phyloP scores from a whole-genome alignment of 2,888 invertebrate species.

The Syrphus vitripennis region DNA sequence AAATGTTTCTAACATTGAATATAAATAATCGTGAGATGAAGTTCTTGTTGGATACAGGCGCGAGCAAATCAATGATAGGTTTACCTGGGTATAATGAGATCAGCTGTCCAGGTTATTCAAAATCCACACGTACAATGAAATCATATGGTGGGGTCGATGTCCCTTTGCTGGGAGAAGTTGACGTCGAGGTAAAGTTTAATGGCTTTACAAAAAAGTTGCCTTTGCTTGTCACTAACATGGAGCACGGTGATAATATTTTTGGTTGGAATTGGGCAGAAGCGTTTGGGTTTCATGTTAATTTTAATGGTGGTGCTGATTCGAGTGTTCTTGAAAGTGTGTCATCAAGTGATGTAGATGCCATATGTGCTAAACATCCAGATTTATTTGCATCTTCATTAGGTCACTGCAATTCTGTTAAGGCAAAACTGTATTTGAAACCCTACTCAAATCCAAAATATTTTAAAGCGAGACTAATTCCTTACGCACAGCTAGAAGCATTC shows the following conservation, averaged over 20 bases:
- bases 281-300: slow-evolving; percentile 7
- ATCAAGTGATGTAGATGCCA: not conserved
- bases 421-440: slow-evolving; percentile 68
- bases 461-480: slow-evolving; percentile 72
- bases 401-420: slow-evolving; percentile 39
- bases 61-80: slow-evolving; percentile 23
- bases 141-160: slow-evolving; percentile 25
- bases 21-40: slow-evolving; percentile 10
- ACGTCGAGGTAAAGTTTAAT: slow-evolving; percentile 15
- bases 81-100: slow-evolving; percentile 20
- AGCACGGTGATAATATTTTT: slow-evolving; percentile 25
- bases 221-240: slow-evolving; percentile 8
- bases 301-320: not conserved
- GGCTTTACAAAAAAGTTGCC: not conserved
- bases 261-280: slow-evolving; percentile 37
- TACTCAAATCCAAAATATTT: slow-evolving; percentile 64
- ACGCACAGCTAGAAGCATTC: slow-evolving; percentile 59
- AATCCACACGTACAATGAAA: slow-evolving; percentile 27
- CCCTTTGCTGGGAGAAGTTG: slow-evolving; percentile 20
- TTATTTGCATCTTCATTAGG: slow-evolving; percentile 26
- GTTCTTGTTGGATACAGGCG: slow-evolving; percentile 29
- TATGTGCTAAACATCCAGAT: slow-evolving; percentile 19
- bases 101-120: not conserved
- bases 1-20: slow-evolving; percentile 17
- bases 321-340: not conserved